Percentiles rank a stretch among this genome's conserved stretches.
phyloP scores from a whole-genome alignment of 2,888 invertebrate species.

The Polymixis flavicincta region DNA sequence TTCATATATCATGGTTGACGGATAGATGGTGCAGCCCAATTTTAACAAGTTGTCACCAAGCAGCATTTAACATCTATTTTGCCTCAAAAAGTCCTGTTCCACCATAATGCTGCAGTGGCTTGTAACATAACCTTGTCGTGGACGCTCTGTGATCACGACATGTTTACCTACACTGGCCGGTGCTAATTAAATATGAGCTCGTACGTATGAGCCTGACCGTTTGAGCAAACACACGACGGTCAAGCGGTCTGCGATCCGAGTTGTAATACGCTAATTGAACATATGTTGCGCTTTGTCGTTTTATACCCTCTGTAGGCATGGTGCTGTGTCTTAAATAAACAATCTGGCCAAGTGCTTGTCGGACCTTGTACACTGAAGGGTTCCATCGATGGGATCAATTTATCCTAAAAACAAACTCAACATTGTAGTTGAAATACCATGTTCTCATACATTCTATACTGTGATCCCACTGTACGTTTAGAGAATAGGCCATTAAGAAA shows the following conservation, averaged over 20 bases:
- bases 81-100: not conserved
- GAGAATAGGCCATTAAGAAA: no score
- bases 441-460: no score
- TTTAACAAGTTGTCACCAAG: not conserved
- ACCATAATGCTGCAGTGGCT: not conserved
- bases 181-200: conserved; percentile 14
- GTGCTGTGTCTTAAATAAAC: not conserved
- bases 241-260: conserved; percentile 6
- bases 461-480: no score
- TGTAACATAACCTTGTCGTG: not conserved
- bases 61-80: not conserved
- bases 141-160: not conserved
- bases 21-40: not conserved
- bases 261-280: not conserved
- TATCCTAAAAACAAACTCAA: no score
- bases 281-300: not conserved
- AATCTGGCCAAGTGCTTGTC: no score
- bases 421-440: no score
- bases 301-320: not conserved
- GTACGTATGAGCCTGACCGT: not conserved
- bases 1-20: not conserved
- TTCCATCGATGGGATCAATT: no score
- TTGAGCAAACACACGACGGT: not conserved
- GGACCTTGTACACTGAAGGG: no score
- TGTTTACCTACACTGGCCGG: not conserved